Evolutionary conservation across 2,797 vertebrate genomes (phyloP), one percentile per base, ranked within the genome.

Genomic region (Cryptoblepharus egeriae): DNA sequence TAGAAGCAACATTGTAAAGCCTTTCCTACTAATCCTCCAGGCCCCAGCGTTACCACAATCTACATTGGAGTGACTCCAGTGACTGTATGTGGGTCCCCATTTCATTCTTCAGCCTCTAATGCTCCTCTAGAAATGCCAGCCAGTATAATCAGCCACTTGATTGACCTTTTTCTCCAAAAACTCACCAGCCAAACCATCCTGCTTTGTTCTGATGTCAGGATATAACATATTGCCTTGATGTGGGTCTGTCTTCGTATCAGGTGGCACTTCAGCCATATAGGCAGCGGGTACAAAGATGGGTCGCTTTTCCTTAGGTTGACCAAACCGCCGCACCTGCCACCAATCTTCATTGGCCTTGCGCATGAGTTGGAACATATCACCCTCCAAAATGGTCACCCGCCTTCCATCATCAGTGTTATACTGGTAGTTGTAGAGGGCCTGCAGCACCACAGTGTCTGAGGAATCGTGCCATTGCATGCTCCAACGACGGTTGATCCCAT

Each of bases 281-380:
- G 96, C 96, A 42, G 97, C 97, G 0, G 98, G 98, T 2, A 98
- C 96, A 24, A 97, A 98, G 90, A 99, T 72, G 9, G 97, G 97
- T 84, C 95, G 95, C 68, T 95, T 95, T 87, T 95, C 96, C 58
- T 90, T 93, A 79, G 95, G 93, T 4, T 95, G 95, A 0, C 96
- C 95, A 1, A 97, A 95, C 87, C 95, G 93, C 45, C 96, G 95
- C 57, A 97, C 97, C 94, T 98, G 96, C 98, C 98, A 99, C 97
- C 98, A 98, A 93, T 98, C 98, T 4, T 90, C 80, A 18, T 97
- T 98, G 64, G 97, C 96, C 90, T 97, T 98, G 85, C 93, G 96
- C 81, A 99, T 94, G 37, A 98, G 96, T 83, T 97, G 89, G 80
- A 99, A 97, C 9, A 95, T 94, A 45, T 99, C 97, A 0, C 98